Percentiles rank a stretch among this genome's conserved stretches.
Conservation (phyloP, 1,140 invertebrate genomes). For the Drosophila seguyi region DNA sequence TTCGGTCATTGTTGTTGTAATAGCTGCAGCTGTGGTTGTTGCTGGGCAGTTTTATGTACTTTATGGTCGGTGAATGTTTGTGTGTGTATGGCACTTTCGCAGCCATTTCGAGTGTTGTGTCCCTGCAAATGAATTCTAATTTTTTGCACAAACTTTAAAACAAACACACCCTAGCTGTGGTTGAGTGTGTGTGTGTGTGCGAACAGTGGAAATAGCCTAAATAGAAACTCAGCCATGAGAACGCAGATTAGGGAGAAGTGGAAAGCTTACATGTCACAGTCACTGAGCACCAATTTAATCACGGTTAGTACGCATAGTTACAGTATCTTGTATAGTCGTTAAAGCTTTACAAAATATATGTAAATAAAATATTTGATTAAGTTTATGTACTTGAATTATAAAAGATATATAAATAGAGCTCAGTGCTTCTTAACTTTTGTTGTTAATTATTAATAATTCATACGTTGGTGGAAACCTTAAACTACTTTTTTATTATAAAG, state of each 20-base stretch:
- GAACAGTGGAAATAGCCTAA: conserved; percentile 45
- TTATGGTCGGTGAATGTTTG: conserved; percentile 14
- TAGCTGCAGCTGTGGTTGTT: conserved; percentile 36
- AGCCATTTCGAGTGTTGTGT: conserved; percentile 58
- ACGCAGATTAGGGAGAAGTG: conserved; percentile 38
- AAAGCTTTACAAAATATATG: no score
- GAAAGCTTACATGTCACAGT: conserved; percentile 11
- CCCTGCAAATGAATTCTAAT: conserved; percentile 78
- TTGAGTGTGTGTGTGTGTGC: not conserved
- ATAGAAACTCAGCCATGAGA: conserved; percentile 42
- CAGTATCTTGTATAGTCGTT: no score
- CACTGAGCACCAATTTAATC: conserved; percentile 23
- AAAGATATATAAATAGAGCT: no score
- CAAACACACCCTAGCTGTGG: conserved; percentile 25
- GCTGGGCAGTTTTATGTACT: conserved; percentile 59
- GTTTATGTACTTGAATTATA: no score
- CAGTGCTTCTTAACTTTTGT: not conserved
- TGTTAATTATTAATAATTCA: no score
- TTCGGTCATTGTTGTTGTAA: conserved; percentile 4
- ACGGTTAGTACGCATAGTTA: not conserved
- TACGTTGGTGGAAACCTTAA: no score
- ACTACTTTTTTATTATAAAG: not conserved
- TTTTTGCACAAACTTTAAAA: conserved; percentile 72
- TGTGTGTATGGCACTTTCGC: conserved; percentile 31
- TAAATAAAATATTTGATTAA: no score